These are phyloP conservation scores for Crypturellus undulatus DNA, from an alignment of 2,113 vertebrate genomes.

Conservation along the genomic window DNA sequence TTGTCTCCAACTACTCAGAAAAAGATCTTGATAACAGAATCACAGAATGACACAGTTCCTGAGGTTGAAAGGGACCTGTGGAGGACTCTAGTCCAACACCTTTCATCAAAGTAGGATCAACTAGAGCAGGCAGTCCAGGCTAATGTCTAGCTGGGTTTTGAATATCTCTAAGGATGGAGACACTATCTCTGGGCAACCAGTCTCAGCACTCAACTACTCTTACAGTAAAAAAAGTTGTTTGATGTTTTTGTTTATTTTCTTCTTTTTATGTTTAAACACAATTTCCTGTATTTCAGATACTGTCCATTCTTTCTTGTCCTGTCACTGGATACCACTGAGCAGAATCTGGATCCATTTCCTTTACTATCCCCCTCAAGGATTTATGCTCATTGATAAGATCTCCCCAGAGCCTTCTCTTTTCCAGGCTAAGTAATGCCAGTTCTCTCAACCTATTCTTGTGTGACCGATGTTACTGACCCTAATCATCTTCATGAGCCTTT, in stretches of 20 bases:
- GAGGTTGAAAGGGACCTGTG: neutral
- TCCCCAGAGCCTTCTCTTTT: neutral
- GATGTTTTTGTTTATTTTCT: neutral
- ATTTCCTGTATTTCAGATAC: neutral
- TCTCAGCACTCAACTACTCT: fast-evolving
- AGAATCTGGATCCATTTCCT: neutral
- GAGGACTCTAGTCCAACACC: neutral
- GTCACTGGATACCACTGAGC: neutral
- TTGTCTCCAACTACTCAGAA: neutral
- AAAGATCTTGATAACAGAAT: neutral
- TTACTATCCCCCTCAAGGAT: neutral
- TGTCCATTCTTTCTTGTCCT: neutral
- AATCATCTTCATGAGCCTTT: neutral
- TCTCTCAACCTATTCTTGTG: neutral
- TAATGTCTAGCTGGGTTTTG: neutral
- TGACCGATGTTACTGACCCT: neutral
- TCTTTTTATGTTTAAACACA: neutral
- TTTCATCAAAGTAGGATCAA: neutral
- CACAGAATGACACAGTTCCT: neutral
- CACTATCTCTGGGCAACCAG: neutral
- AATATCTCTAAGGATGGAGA: neutral
- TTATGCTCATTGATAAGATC: neutral
- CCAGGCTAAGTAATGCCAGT: neutral
- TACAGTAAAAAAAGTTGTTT: neutral
- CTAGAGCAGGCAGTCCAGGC: too few species aligned